Conservation (phyloP, 2,113 vertebrate genomes). For the Perca flavescens region DNA sequence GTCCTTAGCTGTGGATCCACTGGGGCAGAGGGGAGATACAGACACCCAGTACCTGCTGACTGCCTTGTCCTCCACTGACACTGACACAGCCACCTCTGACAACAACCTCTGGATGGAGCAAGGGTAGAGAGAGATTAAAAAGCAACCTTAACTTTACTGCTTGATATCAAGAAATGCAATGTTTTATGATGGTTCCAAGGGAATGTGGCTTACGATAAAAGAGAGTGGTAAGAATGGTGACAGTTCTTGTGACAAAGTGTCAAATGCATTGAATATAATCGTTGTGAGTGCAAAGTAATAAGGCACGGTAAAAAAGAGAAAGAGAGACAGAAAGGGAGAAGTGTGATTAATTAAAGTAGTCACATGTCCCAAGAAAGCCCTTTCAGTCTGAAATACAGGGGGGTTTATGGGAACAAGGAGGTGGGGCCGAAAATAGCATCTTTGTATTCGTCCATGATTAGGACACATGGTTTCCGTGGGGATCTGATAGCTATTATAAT, state of each 20-base stretch:
- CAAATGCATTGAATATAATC: constrained; percentile 41
- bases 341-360: constrained; percentile 62
- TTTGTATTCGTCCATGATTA: constrained; percentile 68
- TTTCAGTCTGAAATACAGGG: constrained; percentile 46
- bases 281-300: constrained; percentile 29
- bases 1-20: constrained; percentile 86
- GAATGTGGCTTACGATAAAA: neutral
- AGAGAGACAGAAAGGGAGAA: constrained; percentile 8
- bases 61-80: constrained; percentile 88
- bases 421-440: constrained; percentile 79
- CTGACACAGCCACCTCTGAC: constrained; percentile 92
- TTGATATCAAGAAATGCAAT: neutral
- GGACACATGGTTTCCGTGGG: constrained; percentile 68
- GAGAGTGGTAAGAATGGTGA: neutral
- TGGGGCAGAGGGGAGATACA: constrained; percentile 92
- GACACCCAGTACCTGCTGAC: constrained; percentile 89
- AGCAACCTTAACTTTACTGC: neutral
- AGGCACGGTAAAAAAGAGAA: neutral
- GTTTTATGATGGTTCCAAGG: neutral
- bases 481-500: constrained; percentile 78
- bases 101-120: constrained; percentile 86
- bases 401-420: constrained; percentile 59
- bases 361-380: constrained; percentile 66
- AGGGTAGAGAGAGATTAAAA: constrained; percentile 5
- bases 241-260: neutral